A percentile compares a stretch with the other conserved stretches of the same genome.
phyloP scores from a whole-genome alignment of 2,797 vertebrate genomes.

The Oreochromis grahami region DNA sequence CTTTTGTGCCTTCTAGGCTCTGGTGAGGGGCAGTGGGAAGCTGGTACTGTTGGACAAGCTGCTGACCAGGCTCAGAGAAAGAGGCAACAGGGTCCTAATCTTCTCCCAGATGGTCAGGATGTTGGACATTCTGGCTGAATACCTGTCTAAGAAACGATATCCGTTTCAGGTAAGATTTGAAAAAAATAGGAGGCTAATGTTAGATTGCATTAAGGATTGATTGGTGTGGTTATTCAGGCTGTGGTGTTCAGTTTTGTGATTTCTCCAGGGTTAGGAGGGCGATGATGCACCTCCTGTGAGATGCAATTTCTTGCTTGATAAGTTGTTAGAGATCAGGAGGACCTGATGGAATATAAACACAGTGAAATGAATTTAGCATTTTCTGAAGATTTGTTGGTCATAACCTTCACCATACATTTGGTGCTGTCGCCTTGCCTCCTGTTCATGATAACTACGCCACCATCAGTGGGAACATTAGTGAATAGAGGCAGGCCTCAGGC shows the following conservation, averaged over 20 bases:
- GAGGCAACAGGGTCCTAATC: conserved; percentile 96
- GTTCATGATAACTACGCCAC: not conserved
- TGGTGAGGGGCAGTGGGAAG: conserved; percentile 95
- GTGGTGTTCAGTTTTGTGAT: not conserved
- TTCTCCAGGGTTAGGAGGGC: not conserved
- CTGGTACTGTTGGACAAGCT: conserved; percentile 96
- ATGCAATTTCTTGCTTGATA: not conserved
- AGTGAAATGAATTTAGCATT: not conserved
- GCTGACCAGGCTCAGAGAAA: conserved; percentile 88
- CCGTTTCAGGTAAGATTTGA: conserved; percentile 87
- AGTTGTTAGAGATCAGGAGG: not conserved
- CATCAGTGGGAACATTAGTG: not conserved
- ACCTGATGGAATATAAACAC: not conserved
- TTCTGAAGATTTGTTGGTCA: not conserved
- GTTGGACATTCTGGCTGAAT: conserved; percentile 98
- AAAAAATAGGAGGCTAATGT: not conserved
- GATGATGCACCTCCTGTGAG: not conserved
- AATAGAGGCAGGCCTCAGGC: not conserved
- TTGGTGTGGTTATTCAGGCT: not conserved
- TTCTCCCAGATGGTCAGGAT: conserved; percentile 99
- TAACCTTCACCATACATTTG: not conserved
- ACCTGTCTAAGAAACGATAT: conserved; percentile 91
- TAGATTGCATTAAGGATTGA: not conserved
- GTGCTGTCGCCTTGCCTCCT: not conserved
- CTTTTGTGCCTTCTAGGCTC: not conserved